A percentile compares a stretch with the other conserved stretches of the same genome.
These are phyloP conservation scores for Herpetotheres cachinnans DNA, from an alignment of 2,113 vertebrate genomes.

Conservation along the genomic window DNA sequence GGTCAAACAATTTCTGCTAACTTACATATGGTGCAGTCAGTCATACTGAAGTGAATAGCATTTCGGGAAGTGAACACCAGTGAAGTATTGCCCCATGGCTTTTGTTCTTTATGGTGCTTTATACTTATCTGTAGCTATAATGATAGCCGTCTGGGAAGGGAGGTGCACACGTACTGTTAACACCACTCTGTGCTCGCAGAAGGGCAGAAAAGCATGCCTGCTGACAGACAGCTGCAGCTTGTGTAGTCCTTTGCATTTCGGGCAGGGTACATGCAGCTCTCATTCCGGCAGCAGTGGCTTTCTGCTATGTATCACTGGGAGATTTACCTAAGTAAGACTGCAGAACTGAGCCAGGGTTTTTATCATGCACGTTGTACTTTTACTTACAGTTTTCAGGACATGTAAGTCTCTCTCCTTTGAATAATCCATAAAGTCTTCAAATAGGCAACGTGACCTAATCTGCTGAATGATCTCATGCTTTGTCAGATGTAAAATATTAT, in stretches of 20 bases:
- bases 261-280: background rate
- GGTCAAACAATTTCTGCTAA: background rate
- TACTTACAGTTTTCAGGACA: background rate
- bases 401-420: conserved; percentile 26
- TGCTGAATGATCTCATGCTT: conserved; percentile 32
- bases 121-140: background rate
- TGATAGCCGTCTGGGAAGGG: background rate
- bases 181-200: background rate
- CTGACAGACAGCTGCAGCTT: background rate
- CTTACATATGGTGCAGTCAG: background rate
- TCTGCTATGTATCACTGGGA: background rate
- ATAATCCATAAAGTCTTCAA: conserved; percentile 58
- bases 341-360: background rate
- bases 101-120: background rate
- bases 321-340: background rate
- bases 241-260: background rate
- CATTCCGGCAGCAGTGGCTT: background rate
- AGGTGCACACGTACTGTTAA: background rate
- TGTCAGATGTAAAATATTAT: conserved; percentile 46
- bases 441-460: conserved; percentile 19
- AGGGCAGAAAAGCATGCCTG: background rate
- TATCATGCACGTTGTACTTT: background rate
- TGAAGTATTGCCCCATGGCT: background rate
- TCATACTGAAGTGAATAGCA: background rate
- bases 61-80: background rate